These are phyloP conservation scores for Sebastes flavidus DNA, from an alignment of 2,797 vertebrate species.

Conservation along the genomic window DNA sequence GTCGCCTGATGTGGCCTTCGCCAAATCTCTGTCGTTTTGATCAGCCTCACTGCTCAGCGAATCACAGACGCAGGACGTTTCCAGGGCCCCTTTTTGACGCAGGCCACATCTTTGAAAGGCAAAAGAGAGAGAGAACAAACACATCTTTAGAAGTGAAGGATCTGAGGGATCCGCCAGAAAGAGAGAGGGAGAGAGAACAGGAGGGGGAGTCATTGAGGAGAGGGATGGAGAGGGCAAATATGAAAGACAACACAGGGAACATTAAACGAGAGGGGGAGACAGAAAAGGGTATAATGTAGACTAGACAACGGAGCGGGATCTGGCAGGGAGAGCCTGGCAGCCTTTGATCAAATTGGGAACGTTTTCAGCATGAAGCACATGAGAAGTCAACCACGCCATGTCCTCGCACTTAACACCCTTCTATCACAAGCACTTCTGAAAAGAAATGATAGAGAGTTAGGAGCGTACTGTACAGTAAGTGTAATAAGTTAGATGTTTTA, in stretches of 20 bases:
- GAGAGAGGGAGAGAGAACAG: neutral
- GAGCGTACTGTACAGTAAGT: fast-evolving
- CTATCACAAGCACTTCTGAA: neutral
- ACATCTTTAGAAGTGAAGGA: slow-evolving; percentile 58
- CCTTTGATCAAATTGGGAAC: slow-evolving; percentile 52
- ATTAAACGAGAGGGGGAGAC: slow-evolving; percentile 28
- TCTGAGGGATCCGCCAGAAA: slow-evolving; percentile 51
- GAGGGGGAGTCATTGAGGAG: neutral
- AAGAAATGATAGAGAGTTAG: neutral
- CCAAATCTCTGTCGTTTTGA: slow-evolving; percentile 54
- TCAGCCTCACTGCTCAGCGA: slow-evolving; percentile 40
- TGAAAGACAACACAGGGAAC: slow-evolving; percentile 47
- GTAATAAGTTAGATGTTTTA: neutral
- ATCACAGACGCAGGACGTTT: slow-evolving; percentile 32
- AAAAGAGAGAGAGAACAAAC: slow-evolving; percentile 50
- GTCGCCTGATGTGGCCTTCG: slow-evolving; percentile 15
- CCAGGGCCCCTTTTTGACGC: slow-evolving; percentile 38
- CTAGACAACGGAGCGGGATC: slow-evolving; percentile 29
- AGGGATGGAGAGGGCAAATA: slow-evolving; percentile 21
- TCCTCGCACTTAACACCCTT: slow-evolving; percentile 9
- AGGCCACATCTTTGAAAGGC: slow-evolving; percentile 58
- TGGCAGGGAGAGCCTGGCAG: slow-evolving; percentile 9
- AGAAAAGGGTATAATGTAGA: slow-evolving; percentile 29
- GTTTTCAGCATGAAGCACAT: slow-evolving; percentile 10
- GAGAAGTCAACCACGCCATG: slow-evolving; percentile 18